Conservation (phyloP, 2,888 invertebrate genomes). For the Drepana falcataria region DNA sequence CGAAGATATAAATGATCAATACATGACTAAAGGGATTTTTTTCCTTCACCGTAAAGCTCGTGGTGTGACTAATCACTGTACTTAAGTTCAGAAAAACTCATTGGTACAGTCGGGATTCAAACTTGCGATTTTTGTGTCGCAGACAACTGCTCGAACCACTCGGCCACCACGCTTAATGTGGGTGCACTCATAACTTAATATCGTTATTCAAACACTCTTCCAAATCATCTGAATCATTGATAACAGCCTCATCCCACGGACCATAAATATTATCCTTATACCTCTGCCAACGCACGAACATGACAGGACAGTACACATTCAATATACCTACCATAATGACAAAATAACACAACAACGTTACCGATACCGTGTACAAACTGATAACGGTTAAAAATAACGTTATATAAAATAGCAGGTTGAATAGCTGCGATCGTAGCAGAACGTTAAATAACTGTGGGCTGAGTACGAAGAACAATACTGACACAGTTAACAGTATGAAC, state of each 20-base stretch:
- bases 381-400: conserved; percentile 72
- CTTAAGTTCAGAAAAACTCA: too few relatives aligned
- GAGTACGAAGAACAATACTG: conserved; percentile 92
- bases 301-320: conserved; percentile 84
- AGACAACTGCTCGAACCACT: too few relatives aligned
- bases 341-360: conserved; percentile 80
- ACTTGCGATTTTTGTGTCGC: too few relatives aligned
- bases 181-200: conserved; percentile 4
- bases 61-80: too few relatives aligned
- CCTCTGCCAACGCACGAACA: conserved; percentile 87
- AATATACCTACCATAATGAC: conserved; percentile 80
- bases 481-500: conserved; percentile 92
- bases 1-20: too few relatives aligned
- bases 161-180: too few relatives aligned
- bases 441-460: conserved; percentile 88
- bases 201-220: conserved; percentile 44
- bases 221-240: conserved; percentile 80
- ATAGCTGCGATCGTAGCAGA: conserved; percentile 76
- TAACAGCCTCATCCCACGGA: conserved; percentile 98
- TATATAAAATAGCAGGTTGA: conserved; percentile 70
- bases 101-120: too few relatives aligned
- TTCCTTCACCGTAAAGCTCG: too few relatives aligned
- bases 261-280: conserved; percentile 96
- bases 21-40: too few relatives aligned
- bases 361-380: conserved; percentile 77